Percentiles rank a stretch among this genome's conserved stretches.
These are phyloP conservation scores for Mustela nigripes DNA, from an alignment of 2,113 vertebrate genomes.

Conservation along the genomic window DNA sequence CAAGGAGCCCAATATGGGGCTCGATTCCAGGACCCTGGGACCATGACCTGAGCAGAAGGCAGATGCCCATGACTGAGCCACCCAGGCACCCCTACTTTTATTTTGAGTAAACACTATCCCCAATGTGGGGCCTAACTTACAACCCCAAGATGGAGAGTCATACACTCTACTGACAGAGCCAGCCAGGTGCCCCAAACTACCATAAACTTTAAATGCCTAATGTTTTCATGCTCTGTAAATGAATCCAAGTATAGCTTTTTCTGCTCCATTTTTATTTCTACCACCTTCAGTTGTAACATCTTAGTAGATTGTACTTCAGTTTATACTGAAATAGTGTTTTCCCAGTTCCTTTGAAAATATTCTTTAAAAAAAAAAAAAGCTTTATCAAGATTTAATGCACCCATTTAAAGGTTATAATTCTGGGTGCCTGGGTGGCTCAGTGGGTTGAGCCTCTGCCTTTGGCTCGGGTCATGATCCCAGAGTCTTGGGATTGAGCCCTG, in stretches of 20 bases:
- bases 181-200: background rate
- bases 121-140: background rate
- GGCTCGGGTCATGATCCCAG: too few relatives aligned
- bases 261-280: background rate
- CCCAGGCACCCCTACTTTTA: too few relatives aligned
- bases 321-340: slow-evolving; percentile 16
- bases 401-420: background rate
- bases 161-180: background rate
- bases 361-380: background rate
- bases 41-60: too few relatives aligned
- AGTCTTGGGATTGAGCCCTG: too few relatives aligned
- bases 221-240: slow-evolving; percentile 15
- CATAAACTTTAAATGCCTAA: background rate
- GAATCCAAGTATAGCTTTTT: background rate
- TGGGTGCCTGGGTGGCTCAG: too few relatives aligned
- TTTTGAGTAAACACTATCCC: background rate
- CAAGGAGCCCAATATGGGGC: too few relatives aligned
- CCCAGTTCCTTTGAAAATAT: slow-evolving; percentile 12
- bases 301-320: background rate
- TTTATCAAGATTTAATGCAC: slow-evolving; percentile 25
- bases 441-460: too few relatives aligned
- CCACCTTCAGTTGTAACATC: background rate
- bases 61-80: too few relatives aligned
- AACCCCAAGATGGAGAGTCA: background rate
- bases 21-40: too few relatives aligned